Conservation (phyloP, 2,113 vertebrate genomes). For the Heterotis niloticus region DNA sequence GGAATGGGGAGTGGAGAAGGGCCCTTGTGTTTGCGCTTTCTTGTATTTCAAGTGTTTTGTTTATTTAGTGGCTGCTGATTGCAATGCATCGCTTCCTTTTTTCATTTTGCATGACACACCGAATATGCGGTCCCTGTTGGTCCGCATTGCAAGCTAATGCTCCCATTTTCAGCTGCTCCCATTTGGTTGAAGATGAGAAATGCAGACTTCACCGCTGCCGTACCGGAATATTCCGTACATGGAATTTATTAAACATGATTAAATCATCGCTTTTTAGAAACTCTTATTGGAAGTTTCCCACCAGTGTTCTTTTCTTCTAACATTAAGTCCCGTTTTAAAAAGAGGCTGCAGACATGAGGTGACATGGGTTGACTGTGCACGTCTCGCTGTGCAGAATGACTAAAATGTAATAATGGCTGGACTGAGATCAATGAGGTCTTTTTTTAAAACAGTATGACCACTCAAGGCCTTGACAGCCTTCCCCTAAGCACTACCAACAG, state of each 20-base stretch:
- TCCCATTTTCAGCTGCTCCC: background rate
- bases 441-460: background rate
- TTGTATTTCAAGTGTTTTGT: background rate
- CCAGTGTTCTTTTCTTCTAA: no score
- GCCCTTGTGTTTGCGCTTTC: background rate
- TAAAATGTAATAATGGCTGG: slow-evolving; percentile 21
- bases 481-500: background rate
- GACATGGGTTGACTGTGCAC: no score
- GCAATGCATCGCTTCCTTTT: background rate
- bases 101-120: background rate
- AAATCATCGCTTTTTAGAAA: background rate
- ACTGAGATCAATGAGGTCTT: slow-evolving; percentile 4
- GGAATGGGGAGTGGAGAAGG: background rate
- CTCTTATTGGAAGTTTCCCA: background rate
- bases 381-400: background rate
- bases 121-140: background rate
- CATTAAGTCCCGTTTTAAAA: no score
- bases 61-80: slow-evolving; percentile 4
- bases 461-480: slow-evolving; percentile 7
- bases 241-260: slow-evolving; percentile 21
- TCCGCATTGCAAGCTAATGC: background rate
- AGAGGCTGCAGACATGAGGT: no score
- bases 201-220: background rate
- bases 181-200: background rate
- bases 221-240: no score